A percentile compares a stretch with the other conserved stretches of the same genome.
phyloP scores from a whole-genome alignment of 2,113 vertebrate species.

The Collichthys lucidus region DNA sequence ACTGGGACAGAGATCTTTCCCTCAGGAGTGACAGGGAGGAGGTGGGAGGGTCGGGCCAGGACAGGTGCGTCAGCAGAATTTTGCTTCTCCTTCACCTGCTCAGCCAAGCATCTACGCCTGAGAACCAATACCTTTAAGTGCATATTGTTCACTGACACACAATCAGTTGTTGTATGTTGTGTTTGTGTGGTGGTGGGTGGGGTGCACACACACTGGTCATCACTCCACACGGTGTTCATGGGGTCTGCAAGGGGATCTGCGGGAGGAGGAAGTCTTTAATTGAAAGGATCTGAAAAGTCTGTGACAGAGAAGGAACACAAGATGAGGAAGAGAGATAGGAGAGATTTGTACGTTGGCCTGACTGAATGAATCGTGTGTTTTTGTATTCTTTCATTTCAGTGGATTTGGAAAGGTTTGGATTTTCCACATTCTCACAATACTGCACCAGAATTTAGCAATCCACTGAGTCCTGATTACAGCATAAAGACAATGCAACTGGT shows the following conservation, averaged over 20 bases:
- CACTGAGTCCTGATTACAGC: background rate
- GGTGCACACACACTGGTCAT: slow-evolving; percentile 52
- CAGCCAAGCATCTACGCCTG: slow-evolving; percentile 53
- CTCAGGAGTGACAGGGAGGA: slow-evolving; percentile 20
- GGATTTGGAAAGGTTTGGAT: background rate
- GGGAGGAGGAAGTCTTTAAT: slow-evolving; percentile 75
- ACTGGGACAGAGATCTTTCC: slow-evolving; percentile 22
- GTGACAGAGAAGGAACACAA: slow-evolving; percentile 39
- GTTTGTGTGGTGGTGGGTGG: slow-evolving; percentile 8
- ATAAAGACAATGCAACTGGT: background rate
- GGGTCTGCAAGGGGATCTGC: slow-evolving; percentile 73
- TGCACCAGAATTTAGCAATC: background rate
- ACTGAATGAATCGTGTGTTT: slow-evolving; percentile 2
- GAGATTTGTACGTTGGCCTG: background rate
- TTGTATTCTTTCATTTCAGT: background rate
- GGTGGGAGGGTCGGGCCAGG: slow-evolving; percentile 51
- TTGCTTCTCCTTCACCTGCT: slow-evolving; percentile 37
- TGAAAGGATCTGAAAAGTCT: slow-evolving; percentile 73
- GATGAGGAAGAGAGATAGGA: slow-evolving; percentile 48
- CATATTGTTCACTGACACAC: slow-evolving; percentile 54
- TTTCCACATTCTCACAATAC: background rate
- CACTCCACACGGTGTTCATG: slow-evolving; percentile 72
- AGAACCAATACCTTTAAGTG: slow-evolving; percentile 57
- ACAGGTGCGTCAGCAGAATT: slow-evolving; percentile 51
- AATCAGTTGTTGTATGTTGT: slow-evolving; percentile 35